These are phyloP conservation scores for Apis mellifera DNA, from an alignment of 1,140 invertebrate species.

Conservation along the genomic window Amel_HAv3.1 CM009945.2:3584001-3584500, in stretches of 20 bases:
- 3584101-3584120: constrained; percentile 70
- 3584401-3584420: too few species aligned
- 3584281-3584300: constrained; percentile 65
- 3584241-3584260: constrained; percentile 53
- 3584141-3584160: constrained; percentile 56
- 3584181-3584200: constrained; percentile 67
- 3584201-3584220: constrained; percentile 70
- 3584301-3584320: constrained; percentile 64
- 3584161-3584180: constrained; percentile 63
- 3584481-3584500: constrained; percentile 55
- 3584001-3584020: constrained; percentile 64
- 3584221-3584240: constrained; percentile 26
- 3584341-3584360: constrained; percentile 73
- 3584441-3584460: constrained; percentile 70
- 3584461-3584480: constrained; percentile 72
- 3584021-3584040: constrained; percentile 70
- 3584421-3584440: too few species aligned
- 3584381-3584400: too few species aligned
- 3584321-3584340: constrained; percentile 54
- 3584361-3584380: constrained; percentile 73
- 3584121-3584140: constrained; percentile 69
- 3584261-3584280: constrained; percentile 69
- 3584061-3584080: constrained; percentile 66
- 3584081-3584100: constrained; percentile 67
- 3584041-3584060: constrained; percentile 70